These are phyloP conservation scores for Engraulis encrasicolus DNA, from an alignment of 2,113 vertebrate genomes.

Conservation along the genomic window DNA sequence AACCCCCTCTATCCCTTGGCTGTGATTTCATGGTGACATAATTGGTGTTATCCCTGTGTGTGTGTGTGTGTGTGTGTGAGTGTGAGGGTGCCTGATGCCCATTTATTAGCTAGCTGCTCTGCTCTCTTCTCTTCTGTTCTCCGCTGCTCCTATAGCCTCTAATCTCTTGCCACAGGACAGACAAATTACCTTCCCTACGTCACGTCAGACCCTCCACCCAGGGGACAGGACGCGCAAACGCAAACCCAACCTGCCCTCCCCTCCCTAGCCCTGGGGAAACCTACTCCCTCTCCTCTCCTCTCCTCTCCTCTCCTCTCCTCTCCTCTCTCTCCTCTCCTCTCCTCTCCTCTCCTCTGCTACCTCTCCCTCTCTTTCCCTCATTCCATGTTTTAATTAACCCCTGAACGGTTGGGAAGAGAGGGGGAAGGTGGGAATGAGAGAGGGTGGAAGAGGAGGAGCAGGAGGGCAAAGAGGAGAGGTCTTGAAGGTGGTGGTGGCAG, in stretches of 20 bases:
- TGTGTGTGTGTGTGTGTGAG: too few species aligned
- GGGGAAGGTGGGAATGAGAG: constrained; percentile 11
- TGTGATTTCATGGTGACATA: constrained; percentile 76
- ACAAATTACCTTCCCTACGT: constrained; percentile 99
- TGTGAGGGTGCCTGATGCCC: constrained; percentile 93
- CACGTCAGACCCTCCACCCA: constrained; percentile 89
- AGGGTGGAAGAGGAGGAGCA: constrained; percentile 40
- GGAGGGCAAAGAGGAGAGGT: constrained; percentile 61
- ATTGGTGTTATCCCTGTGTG: constrained; percentile 86
- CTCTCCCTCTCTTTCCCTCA: too few species aligned
- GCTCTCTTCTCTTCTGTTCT: too few species aligned
- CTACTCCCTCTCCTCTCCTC: too few species aligned
- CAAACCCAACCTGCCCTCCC: too few species aligned
- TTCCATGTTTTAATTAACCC: constrained; percentile 99
- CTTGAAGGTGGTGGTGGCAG: too few species aligned
- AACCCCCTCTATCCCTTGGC: too few species aligned
- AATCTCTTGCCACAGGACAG: constrained; percentile 98
- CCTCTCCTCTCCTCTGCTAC: too few species aligned
- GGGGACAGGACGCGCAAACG: constrained; percentile 95
- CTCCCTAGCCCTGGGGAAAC: constrained; percentile 88
- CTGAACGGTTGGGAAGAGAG: constrained; percentile 58
- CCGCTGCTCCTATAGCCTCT: too few species aligned
- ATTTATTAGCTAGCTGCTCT: constrained; percentile 94
- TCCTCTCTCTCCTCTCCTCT: too few species aligned
- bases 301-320: too few species aligned